Conservation (phyloP, 2,888 invertebrate species). For the Macropis europaea region DNA sequence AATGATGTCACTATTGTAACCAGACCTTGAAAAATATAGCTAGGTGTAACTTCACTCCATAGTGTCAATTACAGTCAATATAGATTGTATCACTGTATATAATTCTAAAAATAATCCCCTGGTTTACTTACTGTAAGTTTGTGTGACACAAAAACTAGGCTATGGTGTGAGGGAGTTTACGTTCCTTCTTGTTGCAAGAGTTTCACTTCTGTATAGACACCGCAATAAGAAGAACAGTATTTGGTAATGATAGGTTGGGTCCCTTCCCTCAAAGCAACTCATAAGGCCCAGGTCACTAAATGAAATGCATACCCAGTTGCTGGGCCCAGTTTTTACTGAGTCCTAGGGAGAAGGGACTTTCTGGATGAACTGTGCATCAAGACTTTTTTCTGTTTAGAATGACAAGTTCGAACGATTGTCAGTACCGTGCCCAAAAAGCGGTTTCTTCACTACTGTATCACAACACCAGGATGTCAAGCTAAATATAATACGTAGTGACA, state of each 20-base stretch:
- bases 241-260: constrained; percentile 25
- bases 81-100: too few relatives aligned
- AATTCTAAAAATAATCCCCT: too few relatives aligned
- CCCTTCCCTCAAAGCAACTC: constrained; percentile 64
- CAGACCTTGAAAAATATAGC: too few relatives aligned
- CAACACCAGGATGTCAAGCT: constrained; percentile 78
- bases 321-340: too few relatives aligned
- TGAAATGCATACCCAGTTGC: too few relatives aligned
- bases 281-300: too few relatives aligned
- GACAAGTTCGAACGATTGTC: constrained; percentile 71
- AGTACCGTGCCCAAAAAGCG: constrained; percentile 77
- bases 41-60: too few relatives aligned
- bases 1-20: too few relatives aligned
- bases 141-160: constrained; percentile 75
- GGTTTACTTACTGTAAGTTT: constrained; percentile 78
- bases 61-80: too few relatives aligned
- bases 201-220: constrained; percentile 50
- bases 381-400: constrained; percentile 30
- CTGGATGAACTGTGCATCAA: constrained; percentile 41
- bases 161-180: constrained; percentile 68
- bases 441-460: constrained; percentile 74
- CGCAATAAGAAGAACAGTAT: constrained; percentile 43
- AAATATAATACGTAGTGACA: constrained; percentile 68
- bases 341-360: constrained; percentile 62
- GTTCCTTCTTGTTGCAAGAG: constrained; percentile 70